A percentile compares a stretch with the other conserved stretches of the same genome.
These are phyloP conservation scores for Melanocharis versteri DNA, from an alignment of 2,113 vertebrate species.

Conservation along the genomic window DNA sequence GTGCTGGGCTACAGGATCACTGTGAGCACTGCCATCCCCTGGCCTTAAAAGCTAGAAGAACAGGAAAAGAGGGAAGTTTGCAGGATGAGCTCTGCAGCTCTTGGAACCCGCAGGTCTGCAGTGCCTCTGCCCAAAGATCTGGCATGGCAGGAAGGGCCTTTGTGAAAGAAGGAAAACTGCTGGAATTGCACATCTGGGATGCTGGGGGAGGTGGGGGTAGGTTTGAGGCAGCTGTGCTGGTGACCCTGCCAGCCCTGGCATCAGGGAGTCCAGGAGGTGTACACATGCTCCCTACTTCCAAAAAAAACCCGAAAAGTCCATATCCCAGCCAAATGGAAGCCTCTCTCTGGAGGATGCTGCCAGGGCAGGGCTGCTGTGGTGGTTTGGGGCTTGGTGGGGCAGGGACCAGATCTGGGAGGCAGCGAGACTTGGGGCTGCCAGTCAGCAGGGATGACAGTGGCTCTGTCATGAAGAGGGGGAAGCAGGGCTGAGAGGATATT, in stretches of 20 bases:
- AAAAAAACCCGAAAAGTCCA: not conserved
- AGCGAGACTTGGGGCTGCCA: not conserved
- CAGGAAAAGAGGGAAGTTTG: not conserved
- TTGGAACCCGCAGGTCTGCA: not conserved
- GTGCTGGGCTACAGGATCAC: accelerated
- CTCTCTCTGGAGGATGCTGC: not conserved
- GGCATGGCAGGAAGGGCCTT: not conserved
- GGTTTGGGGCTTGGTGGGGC: accelerated
- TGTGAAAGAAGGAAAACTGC: not conserved
- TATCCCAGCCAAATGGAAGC: not conserved
- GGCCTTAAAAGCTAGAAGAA: not conserved
- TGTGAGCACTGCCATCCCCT: not conserved
- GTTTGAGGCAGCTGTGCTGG: accelerated
- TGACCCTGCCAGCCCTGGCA: not conserved
- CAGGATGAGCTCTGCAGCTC: not conserved
- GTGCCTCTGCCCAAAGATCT: not conserved
- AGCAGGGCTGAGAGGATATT: not conserved
- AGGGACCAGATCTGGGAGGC: not conserved
- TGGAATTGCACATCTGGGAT: not conserved
- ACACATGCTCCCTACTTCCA: not conserved
- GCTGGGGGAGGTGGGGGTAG: not conserved
- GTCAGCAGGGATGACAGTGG: not conserved
- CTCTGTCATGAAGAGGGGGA: not conserved
- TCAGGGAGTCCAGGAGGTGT: not conserved
- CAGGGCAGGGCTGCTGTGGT: not conserved